phyloP scores from a whole-genome alignment of 1,140 invertebrate genomes.

The Bombus waltoni region DNA sequence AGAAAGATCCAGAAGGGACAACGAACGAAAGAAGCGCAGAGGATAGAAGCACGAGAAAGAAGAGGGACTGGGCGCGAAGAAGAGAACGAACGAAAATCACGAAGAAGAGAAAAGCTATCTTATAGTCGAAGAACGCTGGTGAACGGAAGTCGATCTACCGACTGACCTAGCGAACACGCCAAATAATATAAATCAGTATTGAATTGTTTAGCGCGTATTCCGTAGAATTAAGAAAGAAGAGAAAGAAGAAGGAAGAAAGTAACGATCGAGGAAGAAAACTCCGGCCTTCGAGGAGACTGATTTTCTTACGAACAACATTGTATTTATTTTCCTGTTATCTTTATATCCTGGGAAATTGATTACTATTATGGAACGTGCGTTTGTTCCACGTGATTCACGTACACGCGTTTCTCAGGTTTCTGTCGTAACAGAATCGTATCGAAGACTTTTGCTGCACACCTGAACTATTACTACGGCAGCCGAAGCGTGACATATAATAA shows the following conservation, averaged over 20 bases:
- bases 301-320: conserved; percentile 12
- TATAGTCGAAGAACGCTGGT: not conserved
- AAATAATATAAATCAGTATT: conserved; percentile 78
- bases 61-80: not conserved
- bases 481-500: not conserved
- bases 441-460: conserved; percentile 15
- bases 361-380: not conserved
- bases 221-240: conserved; percentile 56
- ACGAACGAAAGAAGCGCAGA: conserved; percentile 9
- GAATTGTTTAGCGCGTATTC: conserved; percentile 64
- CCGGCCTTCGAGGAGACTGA: conserved; percentile 38
- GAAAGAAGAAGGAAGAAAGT: not conserved
- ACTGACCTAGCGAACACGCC: conserved; percentile 71
- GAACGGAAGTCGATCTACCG: conserved; percentile 42
- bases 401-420: conserved; percentile 28
- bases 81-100: conserved; percentile 21
- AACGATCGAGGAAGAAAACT: conserved; percentile 17
- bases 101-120: conserved; percentile 8
- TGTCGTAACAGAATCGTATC: not conserved
- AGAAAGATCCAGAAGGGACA: conserved; percentile 21
- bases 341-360: not conserved
- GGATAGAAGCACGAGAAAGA: conserved; percentile 4
- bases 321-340: conserved; percentile 47
- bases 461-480: not conserved
- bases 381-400: conserved; percentile 2